Evolutionary conservation across 1,140 invertebrate genomes (phyloP), one percentile per base, ranked within the genome.

Genomic region (Leucophenga varia): DNA sequence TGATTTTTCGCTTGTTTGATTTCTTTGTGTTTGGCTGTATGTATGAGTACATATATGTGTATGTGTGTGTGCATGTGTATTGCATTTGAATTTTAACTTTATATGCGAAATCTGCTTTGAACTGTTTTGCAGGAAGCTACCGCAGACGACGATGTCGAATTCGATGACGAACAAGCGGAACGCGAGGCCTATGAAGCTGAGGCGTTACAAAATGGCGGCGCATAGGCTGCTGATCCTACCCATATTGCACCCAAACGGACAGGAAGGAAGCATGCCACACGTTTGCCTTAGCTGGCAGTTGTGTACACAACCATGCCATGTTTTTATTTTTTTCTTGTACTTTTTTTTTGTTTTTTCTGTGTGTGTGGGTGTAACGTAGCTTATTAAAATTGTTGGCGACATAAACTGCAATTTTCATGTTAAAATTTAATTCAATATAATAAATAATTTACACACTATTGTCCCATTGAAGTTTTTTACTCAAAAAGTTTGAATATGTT

Each of bases 111-210:
- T n/a, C n/a, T n/a, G n/a, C n/a, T n/a, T n/a, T n/a, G n/a, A n/a
- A 7, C 14, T 44, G 20, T 36, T 31, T 21, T n/a, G 9, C 86
- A 93, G 77, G 90, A 86, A 63, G 85, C 84, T 19, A 84, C 83
- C 39, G 82, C 82, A 52, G 85, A 86, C 57, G 84, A 86, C 58
- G 84, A 86, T 53, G 79, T 80, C 7, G 84, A 86, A 74, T 85
- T 84, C 60, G 84, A 85, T 31, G 72, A 75, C 60, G 84, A 85
- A 58, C 79, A 81, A 58, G 82, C 78, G 37, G 77, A 72, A 30
- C 77, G 79, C 40, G 79, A 74, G 4, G 64, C 52, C 13, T 69
- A 68, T 37, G 71, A 71, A 44, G 41, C 55, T 21, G 70, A 70
- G 43, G 43, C 54, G 17, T 43, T 72, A 34, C 69, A 72, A 39